Conservation (phyloP, 2,797 vertebrate species). For the Pseudochaenichthys georgianus region DNA sequence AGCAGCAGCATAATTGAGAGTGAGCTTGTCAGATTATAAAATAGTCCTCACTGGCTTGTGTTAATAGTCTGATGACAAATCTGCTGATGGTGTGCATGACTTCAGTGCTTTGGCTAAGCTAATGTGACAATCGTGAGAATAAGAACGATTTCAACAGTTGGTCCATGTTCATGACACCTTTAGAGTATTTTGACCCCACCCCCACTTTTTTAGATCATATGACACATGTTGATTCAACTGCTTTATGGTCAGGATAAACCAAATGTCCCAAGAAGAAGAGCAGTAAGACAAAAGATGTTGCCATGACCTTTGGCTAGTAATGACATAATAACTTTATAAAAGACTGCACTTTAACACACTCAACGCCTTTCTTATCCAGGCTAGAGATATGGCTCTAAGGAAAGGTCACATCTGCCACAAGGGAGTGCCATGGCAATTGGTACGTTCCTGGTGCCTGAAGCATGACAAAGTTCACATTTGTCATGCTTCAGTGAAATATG, state of each 20-base stretch:
- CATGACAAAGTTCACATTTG: neutral
- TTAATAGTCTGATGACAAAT: conserved; percentile 1
- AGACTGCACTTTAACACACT: neutral
- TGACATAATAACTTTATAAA: neutral
- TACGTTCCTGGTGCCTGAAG: neutral
- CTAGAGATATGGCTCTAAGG: neutral
- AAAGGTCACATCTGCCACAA: neutral
- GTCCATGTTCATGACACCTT: neutral
- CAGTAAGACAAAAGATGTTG: neutral
- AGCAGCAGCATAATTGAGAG: neutral
- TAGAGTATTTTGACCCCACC: neutral
- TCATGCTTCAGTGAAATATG: neutral
- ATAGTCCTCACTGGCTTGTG: neutral
- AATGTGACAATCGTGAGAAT: neutral
- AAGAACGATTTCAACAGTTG: neutral
- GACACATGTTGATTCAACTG: neutral
- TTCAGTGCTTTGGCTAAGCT: neutral
- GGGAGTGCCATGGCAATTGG: neutral
- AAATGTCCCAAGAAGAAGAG: neutral
- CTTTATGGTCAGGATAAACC: neutral
- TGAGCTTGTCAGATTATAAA: conserved; percentile 1
- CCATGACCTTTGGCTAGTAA: conserved; percentile 16
- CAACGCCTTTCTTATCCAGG: neutral
- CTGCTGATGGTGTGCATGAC: neutral
- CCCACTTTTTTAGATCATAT: neutral